Conservation (phyloP, 53 echinoderm and acorn worm genomes). For the Paracentrotus lividus region DNA sequence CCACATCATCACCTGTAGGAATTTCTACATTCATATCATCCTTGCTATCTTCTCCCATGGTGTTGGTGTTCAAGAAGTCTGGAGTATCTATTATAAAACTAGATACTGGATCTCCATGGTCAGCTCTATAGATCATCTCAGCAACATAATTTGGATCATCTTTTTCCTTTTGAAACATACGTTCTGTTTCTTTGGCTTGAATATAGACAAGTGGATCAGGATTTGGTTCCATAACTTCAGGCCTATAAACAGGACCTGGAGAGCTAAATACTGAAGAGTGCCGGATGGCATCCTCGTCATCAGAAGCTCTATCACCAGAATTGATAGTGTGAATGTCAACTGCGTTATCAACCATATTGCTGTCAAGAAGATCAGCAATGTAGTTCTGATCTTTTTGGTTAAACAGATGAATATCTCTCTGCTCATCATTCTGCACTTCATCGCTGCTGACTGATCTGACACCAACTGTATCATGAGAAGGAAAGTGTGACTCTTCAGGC, state of each 20-base stretch:
- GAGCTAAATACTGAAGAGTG: neutral
- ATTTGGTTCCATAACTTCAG: conserved; percentile 5
- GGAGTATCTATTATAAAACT: neutral
- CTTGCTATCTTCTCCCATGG: neutral
- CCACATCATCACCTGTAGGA: neutral
- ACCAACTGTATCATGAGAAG: neutral
- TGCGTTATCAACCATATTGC: conserved; percentile 32
- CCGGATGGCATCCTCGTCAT: neutral
- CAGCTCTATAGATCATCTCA: conserved; percentile 40
- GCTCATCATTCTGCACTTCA: neutral
- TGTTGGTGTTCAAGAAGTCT: neutral
- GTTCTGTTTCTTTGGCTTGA: conserved; percentile 48
- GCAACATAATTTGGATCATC: conserved; percentile 40
- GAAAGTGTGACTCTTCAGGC: neutral
- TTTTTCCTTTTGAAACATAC: neutral
- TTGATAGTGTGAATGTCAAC: conserved; percentile 20
- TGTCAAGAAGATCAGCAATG: conserved; percentile 32
- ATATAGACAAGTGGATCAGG: conserved; percentile 39
- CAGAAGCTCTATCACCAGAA: conserved; percentile 32
- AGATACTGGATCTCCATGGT: neutral
- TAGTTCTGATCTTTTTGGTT: neutral
- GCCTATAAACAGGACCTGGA: neutral
- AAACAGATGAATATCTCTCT: neutral
- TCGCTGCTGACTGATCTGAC: neutral
- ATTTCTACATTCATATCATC: neutral